Evolutionary conservation across 2,888 invertebrate species (phyloP).

Genomic region (Drosophila testacea): DNA sequence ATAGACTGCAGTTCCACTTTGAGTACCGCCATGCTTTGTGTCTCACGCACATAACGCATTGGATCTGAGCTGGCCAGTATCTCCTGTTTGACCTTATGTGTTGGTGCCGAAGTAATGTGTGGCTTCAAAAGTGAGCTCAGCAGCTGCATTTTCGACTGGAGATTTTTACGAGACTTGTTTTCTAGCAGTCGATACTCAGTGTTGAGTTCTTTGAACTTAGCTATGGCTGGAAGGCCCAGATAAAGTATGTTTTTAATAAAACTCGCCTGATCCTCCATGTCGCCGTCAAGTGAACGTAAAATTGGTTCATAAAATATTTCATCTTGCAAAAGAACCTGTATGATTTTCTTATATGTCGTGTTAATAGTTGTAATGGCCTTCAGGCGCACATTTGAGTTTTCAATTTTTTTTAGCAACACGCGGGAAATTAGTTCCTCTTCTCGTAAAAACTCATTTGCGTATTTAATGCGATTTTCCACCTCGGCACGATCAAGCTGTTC

Average conservation of each 20-base stretch:
- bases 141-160: constrained; percentile 20
- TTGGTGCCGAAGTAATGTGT: neutral
- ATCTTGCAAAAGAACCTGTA: constrained; percentile 80
- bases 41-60: constrained; percentile 82
- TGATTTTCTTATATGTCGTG: constrained; percentile 80
- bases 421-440: constrained; percentile 77
- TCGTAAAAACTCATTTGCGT: constrained; percentile 76
- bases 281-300: constrained; percentile 78
- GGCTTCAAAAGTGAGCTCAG: neutral
- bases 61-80: constrained; percentile 25
- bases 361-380: constrained; percentile 82
- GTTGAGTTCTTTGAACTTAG: constrained; percentile 75
- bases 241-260: constrained; percentile 82
- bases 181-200: constrained; percentile 74
- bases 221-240: constrained; percentile 82
- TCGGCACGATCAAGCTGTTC: constrained; percentile 69
- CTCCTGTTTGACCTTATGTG: constrained; percentile 16
- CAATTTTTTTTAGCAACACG: constrained; percentile 76
- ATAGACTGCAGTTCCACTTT: constrained; percentile 73
- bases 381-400: constrained; percentile 82
- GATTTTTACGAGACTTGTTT: constrained; percentile 70
- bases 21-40: constrained; percentile 80
- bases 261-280: constrained; percentile 82
- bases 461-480: constrained; percentile 82
- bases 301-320: constrained; percentile 84